Evolutionary conservation across 2,113 vertebrate genomes (phyloP), one percentile per base, ranked within the genome.

Genomic region (Tringa solitaria): DNA sequence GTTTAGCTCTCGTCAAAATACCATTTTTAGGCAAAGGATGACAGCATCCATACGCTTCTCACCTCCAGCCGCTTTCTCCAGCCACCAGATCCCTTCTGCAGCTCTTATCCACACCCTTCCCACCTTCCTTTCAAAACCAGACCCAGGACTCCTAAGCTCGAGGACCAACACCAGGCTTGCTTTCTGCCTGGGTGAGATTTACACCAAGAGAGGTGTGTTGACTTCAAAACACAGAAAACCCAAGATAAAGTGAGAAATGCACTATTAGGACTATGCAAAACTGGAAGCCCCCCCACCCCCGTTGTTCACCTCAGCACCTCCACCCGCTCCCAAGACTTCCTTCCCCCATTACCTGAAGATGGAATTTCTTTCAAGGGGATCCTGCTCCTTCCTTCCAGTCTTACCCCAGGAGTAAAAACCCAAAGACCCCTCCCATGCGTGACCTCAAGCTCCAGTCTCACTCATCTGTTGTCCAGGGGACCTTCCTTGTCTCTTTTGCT

Each of bases 1-100:
- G 5, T 6, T 30, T 43, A 33, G 10, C 15, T 59, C 39, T 72
- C 1, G 0, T 33, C 2, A 0, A 86, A 6, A 19, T 5, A 81
- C 1, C 11, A 6, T 53, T 73, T 78, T 46, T 24, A 77, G 32
- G 30, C 33, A 59, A 75, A 63, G 15, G 46, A 5, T 45, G 53
- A 24, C 18, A 32, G 21, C 24, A 45, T 8, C 41, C 21, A 57
- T 30, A 63, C 19, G 18, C 24, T 75, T 76, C 43, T 51, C 43
- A 27, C 28, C 14, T 24, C 43, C 23, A 19, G 21, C 19, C 33
- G 43, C 68, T 39, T 80, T 51, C 11, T 24, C 43, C 23, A 19
- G 26, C 19, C 35, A 56, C 24, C 45, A 37, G 21, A 64, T 33
- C 37, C 46, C 8, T 77, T 32, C 63, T 59, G 39, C 45, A 70